Base-by-base conservation (phyloP, 2,888 invertebrate genomes). In the Agrotis exclamationis region DNA sequence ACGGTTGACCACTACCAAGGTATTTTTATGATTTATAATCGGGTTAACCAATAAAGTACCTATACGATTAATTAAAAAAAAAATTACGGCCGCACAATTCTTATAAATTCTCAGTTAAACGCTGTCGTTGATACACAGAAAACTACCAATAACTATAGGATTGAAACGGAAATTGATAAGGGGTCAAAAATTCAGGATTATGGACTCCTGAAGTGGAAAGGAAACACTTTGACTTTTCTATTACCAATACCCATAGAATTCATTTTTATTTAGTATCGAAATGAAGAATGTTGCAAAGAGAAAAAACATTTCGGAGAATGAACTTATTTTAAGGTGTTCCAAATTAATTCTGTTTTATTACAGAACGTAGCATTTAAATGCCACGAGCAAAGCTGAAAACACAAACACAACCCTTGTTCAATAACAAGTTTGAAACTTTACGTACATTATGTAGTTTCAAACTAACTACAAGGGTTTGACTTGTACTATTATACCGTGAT, bases 341-440 rank as follows among this genome's bases (percentile, higher is more conserved):
- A n/a, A 28, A 54, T 28, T 54, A 54, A 54, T 54, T 54, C n/a
- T 33, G 54, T 54, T 54, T n/a, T 28, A 33, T 54, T 54, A 54
- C 28, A 33, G 28, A 54, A 33, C n/a, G 6, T 28, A n/a, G 28
- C 18, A 28, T 54, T 54, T 54, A 18, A 54, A 28, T 28, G 11
- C 28, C 18, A 11, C 18, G 28, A 54, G 54, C 28, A 33, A 54
- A 54, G 13, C 28, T 33, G n/a, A n/a, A 33, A n/a, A 54, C 28
- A 16, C 22, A 24, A 24, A 24, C 24, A 54, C n/a, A 33, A 54
- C 18, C n/a, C n/a, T 54, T 54, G 11, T n/a, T 54, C 54, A n/a
- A 13, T 3, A 28, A 28, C 54, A 28, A 28, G 54, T 28, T 54
- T 54, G 4, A 54, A 54, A 54, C 18, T 50, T 50, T 13, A 39